phyloP scores from a whole-genome alignment of 2,888 invertebrate genomes.

The Azorinus chamasolen region DNA sequence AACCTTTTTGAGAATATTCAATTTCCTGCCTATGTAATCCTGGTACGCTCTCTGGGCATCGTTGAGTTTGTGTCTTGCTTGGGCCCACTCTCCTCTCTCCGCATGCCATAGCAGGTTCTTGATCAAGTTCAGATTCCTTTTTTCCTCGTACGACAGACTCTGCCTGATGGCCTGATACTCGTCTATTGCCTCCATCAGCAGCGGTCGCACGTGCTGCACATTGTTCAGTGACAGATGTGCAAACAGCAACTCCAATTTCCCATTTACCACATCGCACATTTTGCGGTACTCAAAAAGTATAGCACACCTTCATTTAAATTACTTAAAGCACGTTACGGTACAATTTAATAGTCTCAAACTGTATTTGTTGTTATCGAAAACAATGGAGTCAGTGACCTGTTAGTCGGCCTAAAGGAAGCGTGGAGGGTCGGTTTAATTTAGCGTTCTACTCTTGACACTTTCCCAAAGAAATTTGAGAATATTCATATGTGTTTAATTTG shows the following conservation, averaged over 20 bases:
- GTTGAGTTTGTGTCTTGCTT: slow-evolving; percentile 35
- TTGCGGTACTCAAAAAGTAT: no score
- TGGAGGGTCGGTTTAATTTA: no score
- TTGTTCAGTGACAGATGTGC: slow-evolving; percentile 52
- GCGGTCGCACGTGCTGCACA: slow-evolving; percentile 34
- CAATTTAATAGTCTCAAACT: no score
- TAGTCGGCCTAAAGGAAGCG: no score
- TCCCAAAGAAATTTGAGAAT: no score
- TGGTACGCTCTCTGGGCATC: slow-evolving; percentile 53
- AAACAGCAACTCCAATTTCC: slow-evolving; percentile 49
- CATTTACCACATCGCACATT: slow-evolving; percentile 4
- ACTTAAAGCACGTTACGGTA: no score
- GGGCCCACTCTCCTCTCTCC: slow-evolving; percentile 48
- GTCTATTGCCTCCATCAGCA: slow-evolving; percentile 46
- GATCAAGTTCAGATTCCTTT: slow-evolving; percentile 41
- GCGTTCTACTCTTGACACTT: no score
- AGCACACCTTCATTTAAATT: no score
- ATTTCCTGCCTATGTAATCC: slow-evolving; percentile 24
- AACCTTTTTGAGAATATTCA: no score
- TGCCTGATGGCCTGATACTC: slow-evolving; percentile 42
- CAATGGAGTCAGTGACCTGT: no score
- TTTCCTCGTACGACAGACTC: slow-evolving; percentile 38
- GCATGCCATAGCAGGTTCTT: slow-evolving; percentile 46
- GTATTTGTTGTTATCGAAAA: no score
- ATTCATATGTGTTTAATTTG: no score